Evolutionary conservation across 2,797 vertebrate species (phyloP).

Genomic region (Ctenopoma kingsleyae): DNA sequence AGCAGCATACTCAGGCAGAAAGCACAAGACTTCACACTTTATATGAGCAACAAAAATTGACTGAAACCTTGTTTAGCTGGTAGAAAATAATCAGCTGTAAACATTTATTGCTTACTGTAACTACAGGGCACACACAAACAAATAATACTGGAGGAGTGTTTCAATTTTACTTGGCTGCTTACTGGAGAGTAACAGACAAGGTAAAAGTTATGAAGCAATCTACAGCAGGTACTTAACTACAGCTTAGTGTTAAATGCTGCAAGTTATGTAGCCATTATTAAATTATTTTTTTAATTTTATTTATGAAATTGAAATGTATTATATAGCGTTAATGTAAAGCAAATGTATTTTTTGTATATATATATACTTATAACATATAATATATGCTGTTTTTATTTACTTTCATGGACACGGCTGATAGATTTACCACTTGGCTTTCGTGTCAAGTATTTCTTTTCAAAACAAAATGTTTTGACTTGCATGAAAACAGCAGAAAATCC

Average conservation of each 20-base stretch:
- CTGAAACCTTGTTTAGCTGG: constrained; percentile 28
- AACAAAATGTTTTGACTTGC: constrained; percentile 44
- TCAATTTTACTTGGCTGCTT: background rate
- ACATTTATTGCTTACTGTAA: constrained; percentile 29
- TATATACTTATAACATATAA: no score
- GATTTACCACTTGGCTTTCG: constrained; percentile 25
- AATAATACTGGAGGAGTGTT: background rate
- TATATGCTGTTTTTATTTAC: constrained; percentile 3
- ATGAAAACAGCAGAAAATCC: constrained; percentile 37
- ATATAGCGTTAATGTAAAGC: constrained; percentile 8
- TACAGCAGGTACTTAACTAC: constrained; percentile 1
- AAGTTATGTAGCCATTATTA: background rate
- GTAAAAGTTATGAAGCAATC: background rate
- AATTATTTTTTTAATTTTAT: no score
- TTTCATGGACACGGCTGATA: background rate
- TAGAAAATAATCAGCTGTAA: constrained; percentile 40
- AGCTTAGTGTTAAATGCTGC: background rate
- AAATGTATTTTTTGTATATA: background rate
- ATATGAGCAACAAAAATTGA: constrained; percentile 25
- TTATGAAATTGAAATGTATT: no score
- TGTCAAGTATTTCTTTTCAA: constrained; percentile 34
- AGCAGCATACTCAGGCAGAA: constrained; percentile 45
- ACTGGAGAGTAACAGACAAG: background rate
- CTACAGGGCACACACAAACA: constrained; percentile 10
- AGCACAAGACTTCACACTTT: constrained; percentile 42